phyloP scores from a whole-genome alignment of 2,797 vertebrate genomes.

The Galagoides demidoff region DNA sequence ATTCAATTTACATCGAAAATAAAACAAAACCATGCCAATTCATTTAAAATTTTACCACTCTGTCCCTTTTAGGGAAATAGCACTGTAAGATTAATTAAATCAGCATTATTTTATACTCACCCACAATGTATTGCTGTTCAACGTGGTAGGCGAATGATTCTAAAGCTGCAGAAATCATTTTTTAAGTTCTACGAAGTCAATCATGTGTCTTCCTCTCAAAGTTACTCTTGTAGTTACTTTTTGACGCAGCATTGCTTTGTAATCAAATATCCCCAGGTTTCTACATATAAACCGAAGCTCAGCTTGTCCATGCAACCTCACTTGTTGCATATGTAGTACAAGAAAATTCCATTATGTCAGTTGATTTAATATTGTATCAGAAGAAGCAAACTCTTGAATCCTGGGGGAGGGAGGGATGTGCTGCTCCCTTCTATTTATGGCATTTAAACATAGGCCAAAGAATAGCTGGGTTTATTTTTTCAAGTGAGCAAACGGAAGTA shows the following conservation, averaged over 20 bases:
- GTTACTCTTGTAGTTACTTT: neutral
- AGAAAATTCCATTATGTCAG: constrained; percentile 74
- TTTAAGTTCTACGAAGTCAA: neutral
- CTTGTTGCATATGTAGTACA: constrained; percentile 60
- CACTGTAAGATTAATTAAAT: constrained; percentile 49
- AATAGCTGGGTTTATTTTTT: constrained; percentile 55
- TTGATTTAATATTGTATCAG: constrained; percentile 68
- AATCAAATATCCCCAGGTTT: constrained; percentile 49
- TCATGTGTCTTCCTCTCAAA: neutral
- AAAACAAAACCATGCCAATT: constrained; percentile 25
- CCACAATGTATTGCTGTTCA: neutral
- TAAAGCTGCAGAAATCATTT: constrained; percentile 30
- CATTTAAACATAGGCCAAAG: constrained; percentile 52
- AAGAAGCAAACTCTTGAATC: constrained; percentile 67
- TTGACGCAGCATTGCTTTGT: constrained; percentile 51
- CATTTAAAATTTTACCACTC: neutral
- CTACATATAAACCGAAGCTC: constrained; percentile 19
- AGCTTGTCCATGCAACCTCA: constrained; percentile 61
- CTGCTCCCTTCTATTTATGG: constrained; percentile 35
- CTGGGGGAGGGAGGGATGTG: constrained; percentile 13
- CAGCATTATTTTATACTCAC: constrained; percentile 52
- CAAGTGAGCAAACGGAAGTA: constrained; percentile 25
- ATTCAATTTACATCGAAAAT: constrained; percentile 55
- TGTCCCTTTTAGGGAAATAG: neutral
- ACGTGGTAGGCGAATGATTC: neutral